Percentiles rank a stretch among this genome's conserved stretches.
These are phyloP conservation scores for Lasioglossum lativentre DNA, from an alignment of 2,888 invertebrate species.

Conservation along the genomic window DNA sequence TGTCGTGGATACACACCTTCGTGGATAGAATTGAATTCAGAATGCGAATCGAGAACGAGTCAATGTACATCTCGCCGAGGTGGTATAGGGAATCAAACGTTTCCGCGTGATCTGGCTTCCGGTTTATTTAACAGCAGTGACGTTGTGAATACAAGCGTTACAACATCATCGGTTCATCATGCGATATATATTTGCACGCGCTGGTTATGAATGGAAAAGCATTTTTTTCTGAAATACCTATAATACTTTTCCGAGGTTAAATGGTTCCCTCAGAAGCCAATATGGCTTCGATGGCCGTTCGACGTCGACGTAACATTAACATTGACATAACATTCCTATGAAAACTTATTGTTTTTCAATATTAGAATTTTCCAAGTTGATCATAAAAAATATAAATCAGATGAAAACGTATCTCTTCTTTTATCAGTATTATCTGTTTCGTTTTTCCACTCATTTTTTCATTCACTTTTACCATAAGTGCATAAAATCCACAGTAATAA, in stretches of 20 bases:
- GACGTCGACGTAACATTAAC: background rate
- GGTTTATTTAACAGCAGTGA: conserved; percentile 11
- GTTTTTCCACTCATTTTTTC: too few species aligned
- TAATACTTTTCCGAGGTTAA: too few species aligned
- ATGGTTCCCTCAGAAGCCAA: too few species aligned
- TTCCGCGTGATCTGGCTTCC: conserved; percentile 14
- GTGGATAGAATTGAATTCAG: conserved; percentile 46
- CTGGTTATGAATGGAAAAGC: background rate
- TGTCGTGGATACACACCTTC: conserved; percentile 35
- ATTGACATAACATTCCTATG: too few species aligned
- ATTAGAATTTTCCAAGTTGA: too few species aligned
- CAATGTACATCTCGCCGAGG: conserved; percentile 25
- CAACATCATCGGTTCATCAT: background rate
- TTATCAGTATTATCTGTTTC: too few species aligned
- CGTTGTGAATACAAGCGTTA: background rate
- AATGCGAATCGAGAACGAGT: conserved; percentile 50
- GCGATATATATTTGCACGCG: background rate
- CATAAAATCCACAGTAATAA: background rate
- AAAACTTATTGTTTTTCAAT: too few species aligned
- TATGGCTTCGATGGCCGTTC: too few species aligned
- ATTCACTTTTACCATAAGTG: too few species aligned
- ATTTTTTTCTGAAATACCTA: background rate
- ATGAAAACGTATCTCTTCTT: too few species aligned
- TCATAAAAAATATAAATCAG: too few species aligned
- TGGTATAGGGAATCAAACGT: conserved; percentile 31